phyloP scores from a whole-genome alignment of 2,888 invertebrate species.

The Drosophila seclusa region DNA sequence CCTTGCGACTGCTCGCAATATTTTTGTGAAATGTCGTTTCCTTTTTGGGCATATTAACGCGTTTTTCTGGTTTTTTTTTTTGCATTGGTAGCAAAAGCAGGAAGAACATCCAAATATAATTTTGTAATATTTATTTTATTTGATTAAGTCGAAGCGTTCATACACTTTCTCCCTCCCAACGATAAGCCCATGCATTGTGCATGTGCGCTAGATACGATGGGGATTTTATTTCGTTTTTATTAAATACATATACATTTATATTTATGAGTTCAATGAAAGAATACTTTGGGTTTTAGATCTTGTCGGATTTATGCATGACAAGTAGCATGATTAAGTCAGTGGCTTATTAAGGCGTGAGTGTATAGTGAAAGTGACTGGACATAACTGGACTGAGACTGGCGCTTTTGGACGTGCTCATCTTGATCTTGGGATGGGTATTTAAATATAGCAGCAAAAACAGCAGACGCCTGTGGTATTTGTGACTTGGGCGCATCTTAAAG shows the following conservation, averaged over 20 bases:
- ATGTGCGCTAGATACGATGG: not conserved
- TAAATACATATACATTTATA: conserved; percentile 16
- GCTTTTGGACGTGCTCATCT: not conserved
- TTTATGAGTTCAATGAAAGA: not conserved
- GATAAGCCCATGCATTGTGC: not conserved
- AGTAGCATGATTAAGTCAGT: not conserved
- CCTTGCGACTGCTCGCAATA: conserved; percentile 19
- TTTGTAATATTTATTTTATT: conserved; percentile 1
- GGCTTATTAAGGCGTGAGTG: not conserved
- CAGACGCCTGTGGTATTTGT: conserved; percentile 16
- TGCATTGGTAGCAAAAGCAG: conserved; percentile 55
- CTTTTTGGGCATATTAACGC: conserved; percentile 53
- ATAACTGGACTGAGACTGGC: not conserved
- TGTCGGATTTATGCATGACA: not conserved
- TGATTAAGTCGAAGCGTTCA: conserved; percentile 23
- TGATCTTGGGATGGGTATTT: conserved; percentile 31
- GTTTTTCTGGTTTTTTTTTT: conserved; percentile 71
- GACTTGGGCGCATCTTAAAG: conserved; percentile 23
- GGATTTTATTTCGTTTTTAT: not conserved
- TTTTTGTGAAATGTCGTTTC: conserved; percentile 45
- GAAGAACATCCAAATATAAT: conserved; percentile 47
- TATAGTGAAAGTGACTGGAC: conserved; percentile 3
- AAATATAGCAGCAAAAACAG: conserved; percentile 37
- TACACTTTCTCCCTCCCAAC: conserved; percentile 8
- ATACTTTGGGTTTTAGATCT: not conserved